These are phyloP conservation scores for Drosophila siamana DNA, from an alignment of 2,888 invertebrate genomes.

Conservation along the genomic window DNA sequence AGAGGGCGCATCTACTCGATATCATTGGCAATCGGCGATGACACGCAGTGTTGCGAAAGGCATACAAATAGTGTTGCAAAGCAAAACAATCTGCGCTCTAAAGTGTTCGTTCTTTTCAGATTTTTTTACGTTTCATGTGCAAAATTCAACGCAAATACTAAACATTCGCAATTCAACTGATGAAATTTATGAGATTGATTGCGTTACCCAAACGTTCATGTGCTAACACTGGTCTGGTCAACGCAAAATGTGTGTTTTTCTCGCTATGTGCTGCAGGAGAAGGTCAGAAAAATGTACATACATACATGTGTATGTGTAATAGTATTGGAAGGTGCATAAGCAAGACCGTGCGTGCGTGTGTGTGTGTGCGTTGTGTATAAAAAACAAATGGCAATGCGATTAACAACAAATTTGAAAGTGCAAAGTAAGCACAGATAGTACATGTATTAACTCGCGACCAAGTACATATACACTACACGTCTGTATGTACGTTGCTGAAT, in stretches of 20 bases:
- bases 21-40: constrained; percentile 9
- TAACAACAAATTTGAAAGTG: constrained; percentile 58
- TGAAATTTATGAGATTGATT: constrained; percentile 22
- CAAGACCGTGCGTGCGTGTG: constrained; percentile 53
- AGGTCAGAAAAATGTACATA: constrained; percentile 78
- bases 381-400: constrained; percentile 54
- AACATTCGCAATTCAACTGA: constrained; percentile 33
- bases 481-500: constrained; percentile 4
- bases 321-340: constrained; percentile 57
- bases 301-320: constrained; percentile 41
- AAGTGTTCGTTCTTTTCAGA: constrained; percentile 63
- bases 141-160: constrained; percentile 43
- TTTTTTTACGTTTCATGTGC: constrained; percentile 62
- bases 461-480: constrained; percentile 4
- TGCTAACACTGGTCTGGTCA: constrained; percentile 13
- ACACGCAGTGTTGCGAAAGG: constrained; percentile 44
- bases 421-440: constrained; percentile 52
- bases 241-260: constrained; percentile 45
- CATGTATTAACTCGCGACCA: constrained; percentile 19
- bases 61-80: constrained; percentile 57
- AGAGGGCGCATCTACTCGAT: constrained; percentile 39
- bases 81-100: constrained; percentile 61
- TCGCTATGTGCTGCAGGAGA: constrained; percentile 56
- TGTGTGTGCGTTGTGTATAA: constrained; percentile 57
- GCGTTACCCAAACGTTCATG: constrained; percentile 6